phyloP scores from a whole-genome alignment of 1,140 invertebrate genomes.

The Dendrolimus kikuchii region DNA sequence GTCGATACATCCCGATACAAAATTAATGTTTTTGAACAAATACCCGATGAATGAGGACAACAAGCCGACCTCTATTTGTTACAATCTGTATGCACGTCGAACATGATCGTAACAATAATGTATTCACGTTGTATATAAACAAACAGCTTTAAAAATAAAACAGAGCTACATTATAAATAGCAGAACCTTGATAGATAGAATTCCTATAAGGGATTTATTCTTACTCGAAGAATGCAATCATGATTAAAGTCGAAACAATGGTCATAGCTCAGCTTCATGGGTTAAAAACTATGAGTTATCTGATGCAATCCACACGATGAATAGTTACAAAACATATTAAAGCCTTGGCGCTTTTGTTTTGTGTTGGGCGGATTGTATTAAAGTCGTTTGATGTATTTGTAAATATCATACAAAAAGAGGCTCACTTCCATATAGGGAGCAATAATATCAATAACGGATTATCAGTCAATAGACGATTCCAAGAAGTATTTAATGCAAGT shows the following conservation, averaged over 20 bases:
- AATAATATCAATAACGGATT: slow-evolving; percentile 1
- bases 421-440: background rate
- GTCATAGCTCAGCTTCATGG: slow-evolving; percentile 18
- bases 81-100: too few species aligned
- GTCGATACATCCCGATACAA: too few species aligned
- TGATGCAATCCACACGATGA: slow-evolving; percentile 15
- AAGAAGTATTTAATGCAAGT: slow-evolving; percentile 13
- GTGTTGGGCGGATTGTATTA: slow-evolving; percentile 4
- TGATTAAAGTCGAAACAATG: slow-evolving; percentile 28
- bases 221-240: slow-evolving; percentile 14
- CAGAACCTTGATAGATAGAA: too few species aligned
- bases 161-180: too few species aligned
- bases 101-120: too few species aligned
- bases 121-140: too few species aligned
- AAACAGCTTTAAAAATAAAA: too few species aligned
- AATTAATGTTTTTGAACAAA: too few species aligned
- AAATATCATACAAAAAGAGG: background rate
- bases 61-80: too few species aligned
- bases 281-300: slow-evolving; percentile 18
- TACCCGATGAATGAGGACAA: too few species aligned
- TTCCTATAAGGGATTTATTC: too few species aligned
- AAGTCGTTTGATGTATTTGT: background rate
- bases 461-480: slow-evolving; percentile 16
- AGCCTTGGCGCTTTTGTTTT: slow-evolving; percentile 15
- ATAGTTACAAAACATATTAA: slow-evolving; percentile 8